Percentiles rank a stretch among this genome's conserved stretches.
Evolutionary conservation across 2,113 vertebrate genomes (phyloP).

Genomic region (Ranitomeya variabilis): DNA sequence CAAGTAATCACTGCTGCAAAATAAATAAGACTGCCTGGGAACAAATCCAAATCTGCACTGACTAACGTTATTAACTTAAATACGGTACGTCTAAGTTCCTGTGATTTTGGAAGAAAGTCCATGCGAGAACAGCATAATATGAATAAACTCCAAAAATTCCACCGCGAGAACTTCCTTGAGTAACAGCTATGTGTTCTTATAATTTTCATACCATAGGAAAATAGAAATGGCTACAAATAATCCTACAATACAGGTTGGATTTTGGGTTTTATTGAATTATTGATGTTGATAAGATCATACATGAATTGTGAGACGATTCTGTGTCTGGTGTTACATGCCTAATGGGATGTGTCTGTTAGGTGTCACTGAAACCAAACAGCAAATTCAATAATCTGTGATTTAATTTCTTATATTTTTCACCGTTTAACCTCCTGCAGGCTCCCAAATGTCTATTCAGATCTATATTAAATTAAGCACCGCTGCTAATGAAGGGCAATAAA

Average conservation of each 20-base stretch:
- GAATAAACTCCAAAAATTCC: not conserved
- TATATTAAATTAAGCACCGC: slow-evolving; percentile 87
- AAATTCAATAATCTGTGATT: slow-evolving; percentile 85
- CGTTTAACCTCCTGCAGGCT: slow-evolving; percentile 86
- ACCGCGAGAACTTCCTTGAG: not conserved
- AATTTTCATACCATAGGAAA: no score
- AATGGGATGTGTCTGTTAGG: slow-evolving; percentile 78
- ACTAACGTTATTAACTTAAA: not conserved
- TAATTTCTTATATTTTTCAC: slow-evolving; percentile 80
- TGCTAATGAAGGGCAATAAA: slow-evolving; percentile 88
- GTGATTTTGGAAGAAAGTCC: not conserved
- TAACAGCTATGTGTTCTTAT: no score
- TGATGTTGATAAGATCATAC: slow-evolving; percentile 64
- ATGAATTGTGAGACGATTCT: slow-evolving; percentile 65
- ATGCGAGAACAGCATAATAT: not conserved
- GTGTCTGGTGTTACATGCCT: slow-evolving; percentile 69
- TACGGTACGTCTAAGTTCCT: not conserved
- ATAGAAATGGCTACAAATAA: not conserved
- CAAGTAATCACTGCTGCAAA: no score
- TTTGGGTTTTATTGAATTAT: slow-evolving; percentile 52
- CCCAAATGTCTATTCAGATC: slow-evolving; percentile 86
- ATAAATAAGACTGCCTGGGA: no score
- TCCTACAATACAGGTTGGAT: slow-evolving; percentile 2
- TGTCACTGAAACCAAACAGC: slow-evolving; percentile 80
- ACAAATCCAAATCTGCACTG: no score